Percentiles rank a stretch among this genome's conserved stretches.
Conservation (phyloP, 2,888 invertebrate species). For the Rhorus exstirpatorius region DNA sequence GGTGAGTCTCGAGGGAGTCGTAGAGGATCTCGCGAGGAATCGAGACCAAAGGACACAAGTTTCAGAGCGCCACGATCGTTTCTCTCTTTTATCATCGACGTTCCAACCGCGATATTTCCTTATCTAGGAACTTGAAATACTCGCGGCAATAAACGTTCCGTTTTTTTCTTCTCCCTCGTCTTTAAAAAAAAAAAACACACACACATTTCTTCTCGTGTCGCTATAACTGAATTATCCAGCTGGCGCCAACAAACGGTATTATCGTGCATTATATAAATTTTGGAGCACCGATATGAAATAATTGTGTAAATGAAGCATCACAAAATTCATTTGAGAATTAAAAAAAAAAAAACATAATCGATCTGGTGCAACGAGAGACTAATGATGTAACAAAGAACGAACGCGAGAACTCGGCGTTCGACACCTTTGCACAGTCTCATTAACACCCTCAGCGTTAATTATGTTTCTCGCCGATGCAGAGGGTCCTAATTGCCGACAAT, state of each 20-base stretch:
- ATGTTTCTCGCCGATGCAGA: slow-evolving; percentile 77
- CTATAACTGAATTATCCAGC: slow-evolving; percentile 39
- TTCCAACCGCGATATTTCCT: slow-evolving; percentile 35
- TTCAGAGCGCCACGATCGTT: slow-evolving; percentile 1
- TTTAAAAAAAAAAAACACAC: background rate
- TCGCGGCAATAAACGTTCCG: slow-evolving; percentile 13
- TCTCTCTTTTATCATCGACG: background rate
- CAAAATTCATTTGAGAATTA: background rate
- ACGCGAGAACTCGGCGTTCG: slow-evolving; percentile 74
- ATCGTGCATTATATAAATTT: background rate
- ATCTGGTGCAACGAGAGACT: slow-evolving; percentile 38
- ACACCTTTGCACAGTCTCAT: slow-evolving; percentile 82
- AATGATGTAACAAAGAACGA: slow-evolving; percentile 63
- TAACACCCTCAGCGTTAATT: slow-evolving; percentile 84
- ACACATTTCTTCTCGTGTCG: slow-evolving; percentile 14
- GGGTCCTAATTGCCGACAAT: slow-evolving; percentile 82
- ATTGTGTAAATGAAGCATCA: background rate
- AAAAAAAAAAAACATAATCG: background rate
- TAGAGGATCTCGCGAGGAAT: slow-evolving; percentile 59
- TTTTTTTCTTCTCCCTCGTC: slow-evolving; percentile 1
- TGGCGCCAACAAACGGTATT: slow-evolving; percentile 11
- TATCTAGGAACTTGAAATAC: slow-evolving; percentile 39
- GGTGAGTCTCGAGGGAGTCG: slow-evolving; percentile 62
- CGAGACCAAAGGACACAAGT: slow-evolving; percentile 44
- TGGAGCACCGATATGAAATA: no score